Evolutionary conservation across 2,797 vertebrate species (phyloP), one percentile per base, ranked within the genome.

Genomic region (Coranthus polyacanthus): DNA sequence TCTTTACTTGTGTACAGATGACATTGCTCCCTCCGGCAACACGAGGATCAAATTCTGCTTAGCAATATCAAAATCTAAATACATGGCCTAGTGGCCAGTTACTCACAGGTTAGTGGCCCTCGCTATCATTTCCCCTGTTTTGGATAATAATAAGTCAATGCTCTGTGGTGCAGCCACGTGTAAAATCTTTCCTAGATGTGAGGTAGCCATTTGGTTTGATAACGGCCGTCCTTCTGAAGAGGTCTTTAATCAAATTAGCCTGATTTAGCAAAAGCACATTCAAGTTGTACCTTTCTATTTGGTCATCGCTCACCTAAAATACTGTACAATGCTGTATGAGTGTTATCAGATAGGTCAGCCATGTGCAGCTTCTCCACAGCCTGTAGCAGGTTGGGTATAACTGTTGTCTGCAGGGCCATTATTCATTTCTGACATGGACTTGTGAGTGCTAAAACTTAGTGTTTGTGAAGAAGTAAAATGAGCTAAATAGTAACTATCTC

Each of bases 1-100:
- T 37, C 64, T 24, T 61, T 60, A 75, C 61, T 82, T 74, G 36
- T 47, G 22, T 41, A 43, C 21, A 74, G 37, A 70, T 55, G 41
- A 56, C 53, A 39, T 54, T 73, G 10, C 44, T 8, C 51, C 10
- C 21, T 66, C 32, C 53, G 17, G 46, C 29, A 24, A 34, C 16
- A 46, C 50, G 36, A 12, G 26, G 32, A 63, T 16, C 20, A 61
- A 45, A 16, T 55, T 49, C 12, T 53, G 49, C 16, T 17, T 44
- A 63, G 42, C 47, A 5, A 12, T 6, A 8, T 29, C 15, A 38
- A 52, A 57, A 45, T 9, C 17, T 26, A 22, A 21, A 51, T 18
- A 15, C 32, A 15, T 24, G 41, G 1, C 8, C 10, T 10, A 38
- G 24, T 46, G 12, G 18, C 32, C 46, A n/a, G 17, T 17, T 15